Evolutionary conservation across 30 jellyfish, hydroid and myxozoan species (phyloP).

Genomic region (Haliclystus octoradiatus): DNA sequence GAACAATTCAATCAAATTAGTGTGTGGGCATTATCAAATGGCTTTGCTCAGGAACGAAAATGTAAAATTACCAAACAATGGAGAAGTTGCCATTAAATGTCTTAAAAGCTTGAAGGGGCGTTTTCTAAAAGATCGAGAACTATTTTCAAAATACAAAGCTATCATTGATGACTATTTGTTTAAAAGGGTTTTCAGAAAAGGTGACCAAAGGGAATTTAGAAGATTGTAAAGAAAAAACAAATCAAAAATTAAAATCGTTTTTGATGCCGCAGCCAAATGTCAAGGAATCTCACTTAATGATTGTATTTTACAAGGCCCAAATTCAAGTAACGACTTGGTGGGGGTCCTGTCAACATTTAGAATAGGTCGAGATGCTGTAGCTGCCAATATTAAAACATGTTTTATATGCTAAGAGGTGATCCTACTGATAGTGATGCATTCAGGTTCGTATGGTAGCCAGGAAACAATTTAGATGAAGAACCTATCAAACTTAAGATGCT

Average conservation of each 20-base stretch:
- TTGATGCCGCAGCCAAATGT: conserved; percentile 44
- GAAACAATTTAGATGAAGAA: conserved; percentile 10
- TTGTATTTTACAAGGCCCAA: conserved; percentile 30
- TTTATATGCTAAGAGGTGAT: conserved; percentile 25
- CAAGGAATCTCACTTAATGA: conserved; percentile 23
- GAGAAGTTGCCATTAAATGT: no score
- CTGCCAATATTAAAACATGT: conserved; percentile 50
- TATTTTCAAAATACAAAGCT: no score
- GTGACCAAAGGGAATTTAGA: no score
- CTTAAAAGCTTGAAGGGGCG: no score
- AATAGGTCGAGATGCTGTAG: conserved; percentile 24
- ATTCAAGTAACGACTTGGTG: conserved; percentile 24
- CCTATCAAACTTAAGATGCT: conserved; percentile 32
- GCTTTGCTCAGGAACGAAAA: no score
- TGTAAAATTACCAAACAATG: no score
- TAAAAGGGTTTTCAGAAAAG: no score
- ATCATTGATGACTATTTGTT: no score
- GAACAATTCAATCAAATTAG: no score
- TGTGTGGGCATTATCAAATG: no score
- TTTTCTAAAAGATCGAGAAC: no score
- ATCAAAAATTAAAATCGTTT: conserved; percentile 23
- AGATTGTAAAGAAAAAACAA: no score
- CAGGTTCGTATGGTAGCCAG: conserved; percentile 37
- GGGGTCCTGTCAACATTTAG: conserved; percentile 30
- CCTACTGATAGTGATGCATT: conserved; percentile 17